Conservation (phyloP, 2,888 invertebrate species). For the Stomorhina lunata region DNA sequence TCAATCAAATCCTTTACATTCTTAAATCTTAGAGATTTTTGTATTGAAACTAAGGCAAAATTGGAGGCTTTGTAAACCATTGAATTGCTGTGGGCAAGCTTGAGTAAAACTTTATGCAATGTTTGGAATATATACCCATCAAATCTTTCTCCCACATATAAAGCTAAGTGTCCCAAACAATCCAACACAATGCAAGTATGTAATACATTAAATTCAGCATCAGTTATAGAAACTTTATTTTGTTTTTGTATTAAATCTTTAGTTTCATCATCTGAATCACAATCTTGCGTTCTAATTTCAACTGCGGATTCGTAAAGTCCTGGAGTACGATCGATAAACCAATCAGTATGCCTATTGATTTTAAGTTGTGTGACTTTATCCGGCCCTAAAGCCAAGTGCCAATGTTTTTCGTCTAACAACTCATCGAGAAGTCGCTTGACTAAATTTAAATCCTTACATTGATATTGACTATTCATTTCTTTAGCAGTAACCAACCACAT, state of each 20-base stretch:
- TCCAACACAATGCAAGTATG: constrained; percentile 86
- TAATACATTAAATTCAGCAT: constrained; percentile 84
- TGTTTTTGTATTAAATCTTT: constrained; percentile 63
- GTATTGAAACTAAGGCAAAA: constrained; percentile 82
- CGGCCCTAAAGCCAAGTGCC: constrained; percentile 76
- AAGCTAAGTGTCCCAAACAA: constrained; percentile 85
- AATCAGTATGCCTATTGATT: constrained; percentile 73
- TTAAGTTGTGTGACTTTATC: constrained; percentile 72
- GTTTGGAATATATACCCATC: constrained; percentile 84
- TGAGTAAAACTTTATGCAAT: constrained; percentile 85
- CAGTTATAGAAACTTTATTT: constrained; percentile 73
- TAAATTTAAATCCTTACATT: constrained; percentile 66
- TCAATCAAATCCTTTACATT: constrained; percentile 84
- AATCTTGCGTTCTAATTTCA: constrained; percentile 76
- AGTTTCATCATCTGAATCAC: constrained; percentile 75
- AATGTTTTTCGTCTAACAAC: constrained; percentile 75
- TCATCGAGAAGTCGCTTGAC: constrained; percentile 73
- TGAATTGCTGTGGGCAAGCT: constrained; percentile 85
- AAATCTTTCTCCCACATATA: constrained; percentile 81
- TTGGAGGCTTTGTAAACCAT: constrained; percentile 84
- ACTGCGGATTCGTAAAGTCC: constrained; percentile 79
- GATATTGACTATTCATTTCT: constrained; percentile 42
- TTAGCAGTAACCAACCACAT: constrained; percentile 71
- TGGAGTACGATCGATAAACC: constrained; percentile 77
- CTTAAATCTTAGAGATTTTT: constrained; percentile 82